phyloP scores from a whole-genome alignment of 1,140 invertebrate genomes.

The Phenacoccus solenopsis region DNA sequence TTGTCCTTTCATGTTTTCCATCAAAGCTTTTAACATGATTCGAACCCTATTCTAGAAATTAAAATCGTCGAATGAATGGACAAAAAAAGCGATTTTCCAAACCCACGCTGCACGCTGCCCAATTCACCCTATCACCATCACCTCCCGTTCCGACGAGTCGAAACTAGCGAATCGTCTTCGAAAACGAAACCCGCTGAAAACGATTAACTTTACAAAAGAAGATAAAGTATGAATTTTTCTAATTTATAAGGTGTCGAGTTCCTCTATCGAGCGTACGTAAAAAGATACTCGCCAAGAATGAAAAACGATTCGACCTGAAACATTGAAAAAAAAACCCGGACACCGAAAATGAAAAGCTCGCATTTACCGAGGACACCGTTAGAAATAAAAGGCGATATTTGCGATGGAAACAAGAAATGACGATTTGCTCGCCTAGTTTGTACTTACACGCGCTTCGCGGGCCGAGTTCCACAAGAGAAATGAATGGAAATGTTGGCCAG shows the following conservation, averaged over 20 bases:
- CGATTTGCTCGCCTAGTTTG: not conserved
- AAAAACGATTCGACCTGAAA: not conserved
- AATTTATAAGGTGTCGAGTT: constrained; percentile 2
- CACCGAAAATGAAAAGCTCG: not conserved
- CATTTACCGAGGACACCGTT: not conserved
- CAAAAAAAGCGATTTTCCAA: too few species aligned
- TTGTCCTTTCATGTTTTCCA: too few species aligned
- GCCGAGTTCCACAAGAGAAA: not conserved
- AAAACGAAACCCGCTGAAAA: not conserved
- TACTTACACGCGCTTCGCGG: not conserved
- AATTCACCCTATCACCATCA: too few species aligned
- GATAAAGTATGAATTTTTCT: not conserved
- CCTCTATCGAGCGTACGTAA: not conserved
- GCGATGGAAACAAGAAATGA: not conserved
- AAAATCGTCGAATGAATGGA: too few species aligned
- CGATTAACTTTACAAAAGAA: not conserved
- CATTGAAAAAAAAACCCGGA: not conserved
- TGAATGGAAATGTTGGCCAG: constrained; percentile 1
- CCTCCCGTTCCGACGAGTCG: too few species aligned
- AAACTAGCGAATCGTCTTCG: too few species aligned
- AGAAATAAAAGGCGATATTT: not conserved
- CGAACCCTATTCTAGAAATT: too few species aligned
- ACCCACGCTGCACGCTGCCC: too few species aligned
- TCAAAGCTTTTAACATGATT: too few species aligned
- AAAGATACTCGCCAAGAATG: not conserved